A percentile compares a stretch with the other conserved stretches of the same genome.
phyloP scores from a whole-genome alignment of 2,113 vertebrate genomes.

The Willisornis vidua region DNA sequence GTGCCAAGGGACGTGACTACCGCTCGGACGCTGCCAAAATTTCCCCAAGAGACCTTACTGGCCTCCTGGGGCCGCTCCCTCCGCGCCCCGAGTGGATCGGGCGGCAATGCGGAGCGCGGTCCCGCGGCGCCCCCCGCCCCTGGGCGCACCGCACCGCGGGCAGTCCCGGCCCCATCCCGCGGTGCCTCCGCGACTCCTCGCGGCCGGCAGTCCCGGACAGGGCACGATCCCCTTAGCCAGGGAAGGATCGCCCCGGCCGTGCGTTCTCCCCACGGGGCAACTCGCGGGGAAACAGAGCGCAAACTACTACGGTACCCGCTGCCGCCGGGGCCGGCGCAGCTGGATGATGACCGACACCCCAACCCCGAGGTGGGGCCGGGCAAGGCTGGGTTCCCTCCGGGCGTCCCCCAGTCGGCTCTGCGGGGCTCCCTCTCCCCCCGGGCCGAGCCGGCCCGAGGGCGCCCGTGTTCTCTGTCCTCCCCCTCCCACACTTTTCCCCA shows the following conservation, averaged over 20 bases:
- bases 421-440: background rate
- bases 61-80: background rate
- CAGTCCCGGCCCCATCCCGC: too few relatives aligned
- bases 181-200: background rate
- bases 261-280: background rate
- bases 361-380: background rate
- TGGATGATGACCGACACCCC: background rate
- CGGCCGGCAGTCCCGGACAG: background rate
- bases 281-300: background rate
- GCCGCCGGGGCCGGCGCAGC: background rate
- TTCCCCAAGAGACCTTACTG: background rate
- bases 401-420: background rate
- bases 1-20: background rate
- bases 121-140: background rate
- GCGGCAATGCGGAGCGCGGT: background rate
- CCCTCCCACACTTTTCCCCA: background rate
- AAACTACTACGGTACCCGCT: background rate
- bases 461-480: background rate
- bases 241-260: background rate
- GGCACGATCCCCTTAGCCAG: background rate
- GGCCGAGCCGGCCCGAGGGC: background rate
- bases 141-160: background rate
- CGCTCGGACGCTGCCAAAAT: background rate
- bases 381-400: background rate
- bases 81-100: background rate